phyloP scores from a whole-genome alignment of 2,113 vertebrate species.

The Maccullochella peelii region DNA sequence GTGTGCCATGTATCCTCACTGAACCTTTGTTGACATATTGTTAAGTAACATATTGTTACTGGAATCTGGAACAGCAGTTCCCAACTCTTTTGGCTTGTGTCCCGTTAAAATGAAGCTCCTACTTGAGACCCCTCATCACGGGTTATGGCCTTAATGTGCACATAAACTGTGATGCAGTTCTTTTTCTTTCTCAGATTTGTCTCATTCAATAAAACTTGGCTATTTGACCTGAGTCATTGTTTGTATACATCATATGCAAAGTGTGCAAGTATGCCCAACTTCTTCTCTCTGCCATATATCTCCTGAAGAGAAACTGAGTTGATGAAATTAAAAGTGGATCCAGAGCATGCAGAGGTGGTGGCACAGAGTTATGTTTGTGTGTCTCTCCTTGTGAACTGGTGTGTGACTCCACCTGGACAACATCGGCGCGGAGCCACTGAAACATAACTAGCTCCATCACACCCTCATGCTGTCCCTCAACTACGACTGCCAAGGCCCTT shows the following conservation, averaged over 20 bases:
- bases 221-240: background rate
- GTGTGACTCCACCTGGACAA: constrained; percentile 37
- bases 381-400: constrained; percentile 18
- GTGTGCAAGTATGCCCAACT: background rate
- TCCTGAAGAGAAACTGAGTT: background rate
- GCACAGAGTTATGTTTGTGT: background rate
- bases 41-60: too few relatives aligned
- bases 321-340: background rate
- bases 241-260: background rate
- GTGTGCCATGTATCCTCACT: too few relatives aligned
- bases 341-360: background rate
- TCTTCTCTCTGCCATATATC: background rate
- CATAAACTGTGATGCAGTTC: background rate
- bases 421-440: constrained; percentile 22
- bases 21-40: too few relatives aligned
- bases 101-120: too few relatives aligned
- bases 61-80: background rate
- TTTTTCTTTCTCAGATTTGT: background rate
- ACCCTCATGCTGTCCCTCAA: constrained; percentile 26
- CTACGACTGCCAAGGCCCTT: constrained; percentile 41
- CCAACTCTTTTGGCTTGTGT: background rate
- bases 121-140: too few relatives aligned
- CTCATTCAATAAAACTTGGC: background rate
- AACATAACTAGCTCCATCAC: constrained; percentile 48
- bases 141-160: background rate